phyloP scores from a whole-genome alignment of 2,888 invertebrate genomes.

The Drosophila borealis region DNA sequence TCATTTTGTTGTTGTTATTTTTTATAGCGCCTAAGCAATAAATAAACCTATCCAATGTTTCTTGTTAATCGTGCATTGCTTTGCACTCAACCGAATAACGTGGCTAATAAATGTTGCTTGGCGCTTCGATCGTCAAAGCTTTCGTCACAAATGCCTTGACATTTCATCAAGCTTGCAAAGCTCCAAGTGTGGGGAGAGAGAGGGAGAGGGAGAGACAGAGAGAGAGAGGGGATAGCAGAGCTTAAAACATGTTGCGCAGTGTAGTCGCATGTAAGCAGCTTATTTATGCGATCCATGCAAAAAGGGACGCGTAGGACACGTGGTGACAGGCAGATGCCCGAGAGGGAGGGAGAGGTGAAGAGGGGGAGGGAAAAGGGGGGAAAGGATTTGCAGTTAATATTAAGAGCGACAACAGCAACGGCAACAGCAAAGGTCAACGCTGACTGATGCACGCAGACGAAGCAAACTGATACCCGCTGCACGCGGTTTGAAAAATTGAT shows the following conservation, averaged over 20 bases:
- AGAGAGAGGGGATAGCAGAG: background rate
- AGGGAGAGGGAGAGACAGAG: background rate
- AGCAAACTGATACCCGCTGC: no score
- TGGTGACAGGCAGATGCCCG: conserved; percentile 34
- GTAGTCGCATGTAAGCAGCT: conserved; percentile 49
- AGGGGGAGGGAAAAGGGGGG: background rate
- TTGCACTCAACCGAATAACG: conserved; percentile 70
- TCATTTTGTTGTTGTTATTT: background rate
- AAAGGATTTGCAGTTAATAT: conserved; percentile 45
- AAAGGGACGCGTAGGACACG: conserved; percentile 30
- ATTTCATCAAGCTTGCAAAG: conserved; percentile 53
- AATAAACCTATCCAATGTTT: conserved; percentile 26
- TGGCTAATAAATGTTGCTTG: conserved; percentile 53
- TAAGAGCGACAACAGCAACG: conserved; percentile 29
- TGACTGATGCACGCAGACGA: conserved; percentile 5
- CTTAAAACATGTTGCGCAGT: conserved; percentile 37
- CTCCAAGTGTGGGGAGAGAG: conserved; percentile 4
- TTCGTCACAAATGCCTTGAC: conserved; percentile 54
- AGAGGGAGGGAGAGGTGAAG: conserved; percentile 3
- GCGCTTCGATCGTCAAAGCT: conserved; percentile 40
- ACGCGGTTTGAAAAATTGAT: background rate
- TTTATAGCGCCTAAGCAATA: conserved; percentile 54
- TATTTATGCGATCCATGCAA: conserved; percentile 30
- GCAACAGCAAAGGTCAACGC: conserved; percentile 45
- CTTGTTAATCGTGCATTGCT: conserved; percentile 61